phyloP scores from a whole-genome alignment of 2,888 invertebrate species.

The Drosophila tanythrix region DNA sequence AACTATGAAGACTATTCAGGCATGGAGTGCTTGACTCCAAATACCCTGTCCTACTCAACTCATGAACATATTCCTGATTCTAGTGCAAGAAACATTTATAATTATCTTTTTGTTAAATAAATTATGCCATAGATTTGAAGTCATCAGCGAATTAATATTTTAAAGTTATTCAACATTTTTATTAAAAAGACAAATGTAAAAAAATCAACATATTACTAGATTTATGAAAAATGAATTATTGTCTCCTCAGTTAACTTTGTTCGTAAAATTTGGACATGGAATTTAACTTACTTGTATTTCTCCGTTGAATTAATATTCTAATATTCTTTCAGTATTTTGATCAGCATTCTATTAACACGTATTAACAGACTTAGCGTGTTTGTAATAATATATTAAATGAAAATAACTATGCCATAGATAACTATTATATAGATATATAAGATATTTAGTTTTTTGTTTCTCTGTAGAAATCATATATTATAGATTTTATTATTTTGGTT shows the following conservation, averaged over 20 bases:
- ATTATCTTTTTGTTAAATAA: background rate
- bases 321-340: background rate
- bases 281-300: background rate
- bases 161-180: background rate
- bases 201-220: too few relatives aligned
- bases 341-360: too few relatives aligned
- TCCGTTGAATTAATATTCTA: background rate
- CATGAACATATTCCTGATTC: too few relatives aligned
- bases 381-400: too few relatives aligned
- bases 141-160: background rate
- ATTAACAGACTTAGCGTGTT: too few relatives aligned
- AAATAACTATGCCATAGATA: background rate
- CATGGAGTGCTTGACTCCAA: background rate
- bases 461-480: background rate
- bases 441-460: background rate
- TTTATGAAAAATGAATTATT: too few relatives aligned
- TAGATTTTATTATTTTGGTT: background rate
- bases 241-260: too few relatives aligned
- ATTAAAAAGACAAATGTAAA: background rate
- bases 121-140: accelerated
- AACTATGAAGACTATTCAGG: background rate
- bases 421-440: background rate
- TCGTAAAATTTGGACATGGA: background rate
- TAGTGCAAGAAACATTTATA: background rate
- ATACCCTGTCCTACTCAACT: slow-evolving; percentile 2